Evolutionary conservation across 2,797 vertebrate genomes (phyloP).

Genomic region (Halcyon leucocephala): DNA sequence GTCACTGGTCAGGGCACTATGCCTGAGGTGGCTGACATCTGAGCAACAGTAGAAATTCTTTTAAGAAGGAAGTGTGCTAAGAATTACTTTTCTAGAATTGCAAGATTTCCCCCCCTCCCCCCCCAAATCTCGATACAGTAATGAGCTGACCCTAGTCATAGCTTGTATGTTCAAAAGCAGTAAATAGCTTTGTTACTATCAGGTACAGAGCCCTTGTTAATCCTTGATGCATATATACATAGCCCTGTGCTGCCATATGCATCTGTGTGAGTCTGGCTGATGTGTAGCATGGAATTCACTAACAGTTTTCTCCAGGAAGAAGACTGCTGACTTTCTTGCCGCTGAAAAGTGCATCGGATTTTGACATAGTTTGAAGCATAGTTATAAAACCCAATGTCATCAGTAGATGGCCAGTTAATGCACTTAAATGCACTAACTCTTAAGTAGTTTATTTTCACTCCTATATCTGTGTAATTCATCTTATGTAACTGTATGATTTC

Average conservation of each 20-base stretch:
- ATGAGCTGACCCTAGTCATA: background rate
- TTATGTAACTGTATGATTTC: background rate
- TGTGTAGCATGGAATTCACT: background rate
- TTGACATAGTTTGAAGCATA: background rate
- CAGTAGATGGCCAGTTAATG: background rate
- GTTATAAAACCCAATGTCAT: background rate
- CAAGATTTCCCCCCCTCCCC: background rate
- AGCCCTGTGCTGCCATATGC: background rate
- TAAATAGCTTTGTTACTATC: background rate
- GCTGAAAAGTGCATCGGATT: background rate
- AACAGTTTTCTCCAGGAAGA: background rate
- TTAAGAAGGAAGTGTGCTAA: background rate
- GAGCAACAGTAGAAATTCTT: background rate
- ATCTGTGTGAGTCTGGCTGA: background rate
- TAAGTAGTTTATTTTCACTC: background rate
- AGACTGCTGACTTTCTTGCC: background rate
- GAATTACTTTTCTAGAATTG: background rate
- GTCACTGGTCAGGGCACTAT: rapidly evolving
- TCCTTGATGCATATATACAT: background rate
- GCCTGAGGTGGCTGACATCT: background rate
- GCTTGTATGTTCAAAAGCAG: background rate
- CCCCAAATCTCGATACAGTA: background rate
- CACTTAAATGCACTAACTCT: background rate
- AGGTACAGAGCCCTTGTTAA: background rate
- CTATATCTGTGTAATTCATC: background rate